Evolutionary conservation across 2,797 vertebrate genomes (phyloP).

Genomic region (Smutsia gigantea): DNA sequence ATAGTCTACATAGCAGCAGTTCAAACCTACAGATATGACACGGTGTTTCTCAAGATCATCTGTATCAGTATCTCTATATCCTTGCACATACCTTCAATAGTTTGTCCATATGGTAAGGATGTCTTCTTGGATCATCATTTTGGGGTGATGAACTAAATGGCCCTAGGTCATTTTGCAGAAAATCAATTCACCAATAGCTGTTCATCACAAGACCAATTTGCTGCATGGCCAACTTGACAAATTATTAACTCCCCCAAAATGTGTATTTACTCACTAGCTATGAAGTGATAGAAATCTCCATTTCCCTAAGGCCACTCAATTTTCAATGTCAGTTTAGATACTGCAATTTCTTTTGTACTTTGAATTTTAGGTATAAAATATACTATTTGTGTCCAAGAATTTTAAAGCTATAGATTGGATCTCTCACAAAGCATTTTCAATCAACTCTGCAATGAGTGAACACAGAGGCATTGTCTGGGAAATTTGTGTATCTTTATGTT

Average conservation of each 20-base stretch:
- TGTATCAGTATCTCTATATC: background rate
- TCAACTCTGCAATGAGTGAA: background rate
- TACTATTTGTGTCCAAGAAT: background rate
- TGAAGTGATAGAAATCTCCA: background rate
- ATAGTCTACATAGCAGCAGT: background rate
- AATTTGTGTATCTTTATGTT: background rate
- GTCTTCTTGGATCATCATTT: background rate
- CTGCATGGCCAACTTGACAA: background rate
- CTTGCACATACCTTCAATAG: background rate
- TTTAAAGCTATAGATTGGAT: background rate
- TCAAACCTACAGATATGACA: background rate
- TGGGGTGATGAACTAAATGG: background rate
- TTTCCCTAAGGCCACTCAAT: background rate
- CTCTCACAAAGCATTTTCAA: background rate
- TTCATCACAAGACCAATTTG: slow-evolving; percentile 7
- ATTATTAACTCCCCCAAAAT: background rate
- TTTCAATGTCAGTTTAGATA: background rate
- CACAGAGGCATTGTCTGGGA: background rate
- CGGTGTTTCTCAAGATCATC: background rate
- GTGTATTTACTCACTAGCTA: background rate
- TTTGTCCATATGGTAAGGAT: background rate
- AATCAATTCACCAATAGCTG: background rate
- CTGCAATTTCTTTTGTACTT: background rate
- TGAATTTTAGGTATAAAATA: background rate
- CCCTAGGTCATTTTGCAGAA: background rate